Conservation (phyloP, 2,797 vertebrate species). For the Bradypodion pumilum region DNA sequence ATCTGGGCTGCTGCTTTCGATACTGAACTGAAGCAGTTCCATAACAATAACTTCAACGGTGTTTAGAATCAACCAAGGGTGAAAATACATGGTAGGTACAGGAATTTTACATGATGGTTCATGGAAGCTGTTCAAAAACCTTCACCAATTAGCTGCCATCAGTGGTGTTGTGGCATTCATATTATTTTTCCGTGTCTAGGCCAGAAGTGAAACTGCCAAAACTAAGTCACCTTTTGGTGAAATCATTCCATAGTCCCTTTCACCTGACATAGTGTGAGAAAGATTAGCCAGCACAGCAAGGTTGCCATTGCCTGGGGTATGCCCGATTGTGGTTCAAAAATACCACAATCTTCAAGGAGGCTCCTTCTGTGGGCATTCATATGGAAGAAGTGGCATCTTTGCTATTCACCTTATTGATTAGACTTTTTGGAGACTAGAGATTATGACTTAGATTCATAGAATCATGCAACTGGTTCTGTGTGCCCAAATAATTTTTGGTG, state of each 20-base stretch:
- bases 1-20: constrained; percentile 48
- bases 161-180: background rate
- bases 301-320: too few species aligned
- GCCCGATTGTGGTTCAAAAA: too few species aligned
- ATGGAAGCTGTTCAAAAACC: constrained; percentile 9
- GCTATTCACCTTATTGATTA: background rate
- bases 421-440: background rate
- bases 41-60: constrained; percentile 43
- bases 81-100: constrained; percentile 15
- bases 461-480: background rate
- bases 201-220: too few species aligned
- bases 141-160: background rate
- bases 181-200: too few species aligned
- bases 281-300: too few species aligned
- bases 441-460: background rate
- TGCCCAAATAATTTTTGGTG: background rate
- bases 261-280: too few species aligned
- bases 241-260: too few species aligned
- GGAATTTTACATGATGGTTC: background rate
- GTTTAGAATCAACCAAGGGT: constrained; percentile 35
- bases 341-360: too few species aligned
- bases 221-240: too few species aligned
- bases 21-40: constrained; percentile 41
- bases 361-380: background rate
- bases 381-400: background rate